Conservation (phyloP, 2,113 vertebrate species). For the Hiodon alosoides region DNA sequence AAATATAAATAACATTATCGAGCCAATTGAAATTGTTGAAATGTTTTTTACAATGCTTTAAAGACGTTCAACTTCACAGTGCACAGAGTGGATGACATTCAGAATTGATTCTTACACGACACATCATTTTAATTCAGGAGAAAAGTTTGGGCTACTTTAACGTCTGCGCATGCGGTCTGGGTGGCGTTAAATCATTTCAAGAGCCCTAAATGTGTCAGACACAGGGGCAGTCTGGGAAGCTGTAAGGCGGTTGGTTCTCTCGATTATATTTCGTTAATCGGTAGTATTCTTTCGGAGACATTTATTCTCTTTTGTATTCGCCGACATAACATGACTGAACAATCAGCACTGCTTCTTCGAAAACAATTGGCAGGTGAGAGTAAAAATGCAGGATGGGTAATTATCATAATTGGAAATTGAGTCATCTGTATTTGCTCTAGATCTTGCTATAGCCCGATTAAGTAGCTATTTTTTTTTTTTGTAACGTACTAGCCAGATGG, state of each 20-base stretch:
- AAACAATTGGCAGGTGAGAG: constrained; percentile 68
- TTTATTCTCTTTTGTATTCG: constrained; percentile 33
- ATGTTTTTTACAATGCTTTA: neutral
- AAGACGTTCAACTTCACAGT: neutral
- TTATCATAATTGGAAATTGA: neutral
- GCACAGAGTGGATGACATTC: neutral
- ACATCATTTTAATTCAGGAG: constrained; percentile 18
- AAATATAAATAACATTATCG: neutral
- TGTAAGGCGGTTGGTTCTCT: constrained; percentile 12
- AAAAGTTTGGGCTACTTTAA: neutral
- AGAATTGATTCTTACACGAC: neutral
- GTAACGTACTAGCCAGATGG: neutral
- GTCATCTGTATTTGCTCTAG: no score
- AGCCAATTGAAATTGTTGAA: neutral
- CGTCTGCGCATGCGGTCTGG: constrained; percentile 45
- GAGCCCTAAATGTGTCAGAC: constrained; percentile 42
- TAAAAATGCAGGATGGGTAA: neutral
- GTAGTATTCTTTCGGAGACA: constrained; percentile 36
- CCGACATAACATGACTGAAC: constrained; percentile 64
- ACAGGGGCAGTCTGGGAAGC: constrained; percentile 24
- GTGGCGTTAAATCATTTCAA: constrained; percentile 33
- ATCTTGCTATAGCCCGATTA: no score
- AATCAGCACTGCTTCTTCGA: constrained; percentile 66
- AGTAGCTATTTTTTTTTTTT: no score
- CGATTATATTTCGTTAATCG: constrained; percentile 29